phyloP scores from a whole-genome alignment of 2,888 invertebrate genomes.

The Lacanobia wlatinum region DNA sequence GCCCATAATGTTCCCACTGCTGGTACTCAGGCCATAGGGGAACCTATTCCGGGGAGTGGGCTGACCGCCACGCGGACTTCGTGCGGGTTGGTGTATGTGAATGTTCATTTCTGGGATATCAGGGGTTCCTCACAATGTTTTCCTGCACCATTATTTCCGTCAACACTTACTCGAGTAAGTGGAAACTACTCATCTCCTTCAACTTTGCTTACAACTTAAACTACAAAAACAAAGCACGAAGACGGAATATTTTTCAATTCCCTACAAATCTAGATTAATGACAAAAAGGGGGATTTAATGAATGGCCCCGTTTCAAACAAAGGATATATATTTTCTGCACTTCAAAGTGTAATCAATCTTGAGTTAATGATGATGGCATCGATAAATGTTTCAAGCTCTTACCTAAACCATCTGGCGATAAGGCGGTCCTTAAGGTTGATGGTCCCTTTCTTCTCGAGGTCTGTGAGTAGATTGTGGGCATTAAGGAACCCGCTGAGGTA shows the following conservation, averaged over 20 bases:
- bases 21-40: no score
- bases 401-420: conserved; percentile 90
- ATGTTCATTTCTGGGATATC: background rate
- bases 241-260: conserved; percentile 62
- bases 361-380: conserved; percentile 60
- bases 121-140: background rate
- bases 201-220: background rate
- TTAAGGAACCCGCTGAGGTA: conserved; percentile 91
- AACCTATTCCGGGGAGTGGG: no score
- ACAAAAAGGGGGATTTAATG: conserved; percentile 51
- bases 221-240: conserved; percentile 36
- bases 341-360: conserved; percentile 64
- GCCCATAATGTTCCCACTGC: no score
- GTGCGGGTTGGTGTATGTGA: background rate
- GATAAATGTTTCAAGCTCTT: conserved; percentile 62
- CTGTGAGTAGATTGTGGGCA: conserved; percentile 88
- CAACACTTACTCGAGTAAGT: background rate
- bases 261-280: conserved; percentile 66
- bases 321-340: conserved; percentile 58
- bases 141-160: background rate
- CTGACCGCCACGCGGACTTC: no score
- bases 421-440: conserved; percentile 88
- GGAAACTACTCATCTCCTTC: conserved; percentile 1
- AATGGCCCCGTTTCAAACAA: conserved; percentile 62
- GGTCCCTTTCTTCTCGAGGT: conserved; percentile 86